A percentile compares a stretch with the other conserved stretches of the same genome.
Conservation (phyloP, 2,888 invertebrate species). For the Ethmia dodecea region DNA sequence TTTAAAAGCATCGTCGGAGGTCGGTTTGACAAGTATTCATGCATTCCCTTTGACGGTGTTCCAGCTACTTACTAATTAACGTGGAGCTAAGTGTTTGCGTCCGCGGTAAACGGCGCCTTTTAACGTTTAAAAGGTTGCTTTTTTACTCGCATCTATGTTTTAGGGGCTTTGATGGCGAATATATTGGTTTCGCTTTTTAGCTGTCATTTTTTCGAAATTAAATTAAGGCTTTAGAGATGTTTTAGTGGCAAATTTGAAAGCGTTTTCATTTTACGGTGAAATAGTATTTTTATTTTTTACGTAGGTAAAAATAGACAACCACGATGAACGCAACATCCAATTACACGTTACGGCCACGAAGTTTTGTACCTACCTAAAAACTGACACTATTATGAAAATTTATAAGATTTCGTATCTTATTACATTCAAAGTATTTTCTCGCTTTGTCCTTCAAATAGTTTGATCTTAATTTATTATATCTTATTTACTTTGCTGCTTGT, state of each 20-base stretch:
- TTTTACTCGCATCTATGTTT: conserved; percentile 59
- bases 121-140: conserved; percentile 69
- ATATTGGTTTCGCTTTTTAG: conserved; percentile 63
- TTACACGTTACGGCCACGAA: too few species aligned
- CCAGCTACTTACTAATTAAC: conserved; percentile 76
- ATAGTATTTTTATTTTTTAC: too few species aligned
- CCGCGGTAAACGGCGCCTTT: conserved; percentile 75
- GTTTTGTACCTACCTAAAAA: too few species aligned
- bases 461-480: too few species aligned
- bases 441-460: too few species aligned
- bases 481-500: too few species aligned
- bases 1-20: conserved; percentile 70
- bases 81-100: conserved; percentile 75
- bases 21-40: conserved; percentile 70
- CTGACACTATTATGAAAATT: too few species aligned
- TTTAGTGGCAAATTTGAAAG: conserved; percentile 11
- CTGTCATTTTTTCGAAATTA: conserved; percentile 53
- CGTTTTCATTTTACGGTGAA: conserved; percentile 2
- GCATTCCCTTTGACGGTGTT: conserved; percentile 76
- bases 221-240: conserved; percentile 50
- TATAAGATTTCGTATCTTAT: too few species aligned
- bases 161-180: conserved; percentile 62
- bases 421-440: too few species aligned
- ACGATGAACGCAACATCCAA: too few species aligned
- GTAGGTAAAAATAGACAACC: too few species aligned